Evolutionary conservation across 2,113 vertebrate genomes (phyloP).

Genomic region (Sylvilagus bachmani): DNA sequence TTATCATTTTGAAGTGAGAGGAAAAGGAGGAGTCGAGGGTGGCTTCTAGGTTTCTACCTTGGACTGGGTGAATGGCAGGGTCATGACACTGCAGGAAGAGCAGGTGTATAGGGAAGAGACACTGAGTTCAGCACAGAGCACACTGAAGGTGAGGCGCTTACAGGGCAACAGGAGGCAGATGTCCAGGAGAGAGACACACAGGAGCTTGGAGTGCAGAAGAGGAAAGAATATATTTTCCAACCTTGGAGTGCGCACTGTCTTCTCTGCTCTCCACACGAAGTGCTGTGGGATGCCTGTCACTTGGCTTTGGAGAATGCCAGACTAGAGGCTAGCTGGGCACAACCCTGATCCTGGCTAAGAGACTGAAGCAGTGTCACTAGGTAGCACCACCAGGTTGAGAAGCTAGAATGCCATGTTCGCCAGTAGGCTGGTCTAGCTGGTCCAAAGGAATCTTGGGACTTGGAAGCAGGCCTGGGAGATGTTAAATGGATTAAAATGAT

Average conservation of each 20-base stretch:
- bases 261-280: background rate
- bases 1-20: constrained; percentile 45
- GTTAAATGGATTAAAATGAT: background rate
- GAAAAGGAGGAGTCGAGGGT: background rate
- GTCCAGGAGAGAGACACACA: background rate
- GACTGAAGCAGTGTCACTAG: constrained; percentile 41
- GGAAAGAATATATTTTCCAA: background rate
- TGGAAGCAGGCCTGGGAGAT: constrained; percentile 1
- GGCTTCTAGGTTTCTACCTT: background rate
- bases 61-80: background rate
- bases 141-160: background rate
- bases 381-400: constrained; percentile 41
- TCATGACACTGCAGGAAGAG: constrained; percentile 8
- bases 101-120: background rate
- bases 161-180: background rate
- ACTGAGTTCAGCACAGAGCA: background rate
- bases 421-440: background rate
- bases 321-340: constrained; percentile 2
- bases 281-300: background rate
- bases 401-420: constrained; percentile 18
- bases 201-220: background rate
- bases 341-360: constrained; percentile 27
- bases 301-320: constrained; percentile 1
- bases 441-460: constrained; percentile 30
- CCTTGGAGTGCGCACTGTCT: background rate